Evolutionary conservation across 2,888 invertebrate genomes (phyloP), one percentile per base, ranked within the genome.

Genomic region (Cantharis rufa): DNA sequence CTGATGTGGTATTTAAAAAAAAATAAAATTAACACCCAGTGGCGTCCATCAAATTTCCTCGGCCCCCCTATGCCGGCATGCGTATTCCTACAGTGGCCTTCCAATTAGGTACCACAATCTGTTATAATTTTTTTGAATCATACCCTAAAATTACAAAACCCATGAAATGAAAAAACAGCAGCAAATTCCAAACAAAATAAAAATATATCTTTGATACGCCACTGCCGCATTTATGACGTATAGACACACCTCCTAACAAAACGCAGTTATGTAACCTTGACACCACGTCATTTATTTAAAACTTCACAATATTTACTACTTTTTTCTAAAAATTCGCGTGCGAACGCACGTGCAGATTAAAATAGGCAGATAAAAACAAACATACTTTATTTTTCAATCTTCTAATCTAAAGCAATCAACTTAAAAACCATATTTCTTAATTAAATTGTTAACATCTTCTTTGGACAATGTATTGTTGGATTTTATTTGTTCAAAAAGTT

Each of bases 401-500:
- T 10, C 61, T 21, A 48, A 64, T 10, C 61, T 21, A 48, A 64
- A 63, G 63, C 18, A 24, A 68, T 9, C 70, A 85, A 32, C 7
- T 48, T 84, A 88, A 70, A 90, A 78, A 81, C 89, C 89, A 80
- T 88, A 90, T 79, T 85, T 86, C 18, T 80, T 74, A 28, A 84
- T 82, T 76, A 90, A 83, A 13, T 80, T 77, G 69, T 85, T 83
- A 16, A 89, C 76, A 72, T 87, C 85, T 66, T 87, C 85, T 15
- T 85, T 83, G 0, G 85, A 71, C 71, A 80, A 82, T 80, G 64
- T 82, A 77, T 82, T 86, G 84, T 62, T 78, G 69, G 78, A 80
- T 80, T 84, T 86, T 80, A 81, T 86, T 74, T 87, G 83, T 66
- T 87, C 85, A 61, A 89, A 84, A 24, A 90, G 83, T 75, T 83